Conservation (phyloP, 30 jellyfish, hydroid and myxozoan species). For the Turritopsis dohrnii region DNA sequence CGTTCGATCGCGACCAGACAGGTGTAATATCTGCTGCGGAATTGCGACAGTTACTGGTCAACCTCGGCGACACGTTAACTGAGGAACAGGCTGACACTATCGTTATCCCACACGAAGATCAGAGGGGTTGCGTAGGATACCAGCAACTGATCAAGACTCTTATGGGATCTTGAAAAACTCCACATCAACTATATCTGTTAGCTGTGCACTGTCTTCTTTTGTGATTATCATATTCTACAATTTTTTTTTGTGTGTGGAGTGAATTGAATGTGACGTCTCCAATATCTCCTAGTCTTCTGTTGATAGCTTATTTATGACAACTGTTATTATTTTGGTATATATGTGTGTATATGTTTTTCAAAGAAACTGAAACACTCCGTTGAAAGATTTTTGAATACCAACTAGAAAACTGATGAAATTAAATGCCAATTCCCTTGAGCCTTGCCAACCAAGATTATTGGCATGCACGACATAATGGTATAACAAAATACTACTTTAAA, state of each 20-base stretch:
- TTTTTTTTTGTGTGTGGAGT: no score
- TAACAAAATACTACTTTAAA: no score
- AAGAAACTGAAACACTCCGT: no score
- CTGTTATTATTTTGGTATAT: no score
- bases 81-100: conserved; percentile 84
- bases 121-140: conserved; percentile 62
- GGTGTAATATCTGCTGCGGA: conserved; percentile 93
- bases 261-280: no score
- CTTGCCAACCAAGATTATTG: no score
- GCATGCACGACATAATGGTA: no score
- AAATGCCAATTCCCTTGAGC: no score
- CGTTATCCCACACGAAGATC: conserved; percentile 76
- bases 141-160: conserved; percentile 76
- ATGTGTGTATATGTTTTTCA: no score
- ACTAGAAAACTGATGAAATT: no score
- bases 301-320: not conserved
- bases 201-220: not conserved
- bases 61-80: conserved; percentile 88
- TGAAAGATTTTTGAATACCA: no score
- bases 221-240: not conserved
- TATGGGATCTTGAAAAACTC: conserved; percentile 58
- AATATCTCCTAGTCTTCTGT: not conserved
- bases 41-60: conserved; percentile 67
- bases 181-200: not conserved
- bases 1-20: conserved; percentile 87